Evolutionary conservation across 2,797 vertebrate species (phyloP), one percentile per base, ranked within the genome.

Genomic region (Ibycter americanus): DNA sequence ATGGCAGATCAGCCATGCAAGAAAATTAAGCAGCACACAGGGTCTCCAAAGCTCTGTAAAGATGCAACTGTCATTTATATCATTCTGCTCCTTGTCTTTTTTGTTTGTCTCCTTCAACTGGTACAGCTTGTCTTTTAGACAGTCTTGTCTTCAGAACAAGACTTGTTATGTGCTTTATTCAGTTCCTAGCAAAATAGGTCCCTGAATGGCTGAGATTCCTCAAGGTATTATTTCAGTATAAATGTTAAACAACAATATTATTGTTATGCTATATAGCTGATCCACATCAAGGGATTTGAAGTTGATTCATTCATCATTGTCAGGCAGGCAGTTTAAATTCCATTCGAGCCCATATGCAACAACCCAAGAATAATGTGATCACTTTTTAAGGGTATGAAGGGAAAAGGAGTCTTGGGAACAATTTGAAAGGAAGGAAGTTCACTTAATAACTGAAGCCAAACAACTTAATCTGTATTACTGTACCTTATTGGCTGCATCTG

Each of bases 241-340:
- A 96, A 95, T 95, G 92, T 96, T 97, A 94, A 96, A 94, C 95
- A 96, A 97, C 92, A 96, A 94, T 94, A 94, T 95, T 92, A 96
- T 95, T 92, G 95, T 95, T 93, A 94, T 92, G 86, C 95, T 63
- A 73, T 84, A 96, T 55, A 89, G 92, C 86, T 95, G 96, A 97
- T 97, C 59, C 90, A 90, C 89, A 93, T 70, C 96, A 96, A 93
- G 93, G 86, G 95, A 96, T 93, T 95, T 92, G 81, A 87, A 87
- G 89, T 67, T 51, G 96, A 94, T 83, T 89, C 96, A 96, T 96
- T 97, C 95, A 87, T 96, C 96, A 97, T 66, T 96, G 96, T 96
- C 95, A 97, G 87, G 25, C 78, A 96, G 67, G 90, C 63, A 90
- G 86, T 92, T 94, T 89, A 93, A 95, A 95, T 97, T 95, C 95